Base-by-base conservation (phyloP, 1,140 invertebrate genomes). In the Penaeus indicus region DNA sequence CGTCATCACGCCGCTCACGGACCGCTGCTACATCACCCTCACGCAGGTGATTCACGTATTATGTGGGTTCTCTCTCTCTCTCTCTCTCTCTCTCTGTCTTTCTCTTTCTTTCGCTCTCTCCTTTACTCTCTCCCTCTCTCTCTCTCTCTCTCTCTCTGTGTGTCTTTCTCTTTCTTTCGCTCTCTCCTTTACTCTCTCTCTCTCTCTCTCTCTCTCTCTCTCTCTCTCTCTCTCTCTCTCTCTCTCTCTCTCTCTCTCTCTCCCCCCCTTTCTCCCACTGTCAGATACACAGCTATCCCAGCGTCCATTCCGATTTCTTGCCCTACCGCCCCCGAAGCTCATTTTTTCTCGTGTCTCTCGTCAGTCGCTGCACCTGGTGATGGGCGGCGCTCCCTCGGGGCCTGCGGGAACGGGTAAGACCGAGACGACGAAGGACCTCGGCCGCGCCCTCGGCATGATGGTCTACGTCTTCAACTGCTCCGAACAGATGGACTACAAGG, bases 391-490 rank as follows among this genome's bases (percentile, higher is more conserved):
- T 21, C 98, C 98, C 10, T 97, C 97, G 2, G 97, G 97, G 0
- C 98, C 98, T 19, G 97, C 98, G 19, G 97, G 97, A 72, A 99
- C 98, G 19, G 98, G 98, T 7, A 99, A 99, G 94, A 99, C 98
- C 0, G 98, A 99, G 93, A 99, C 98, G 0, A 99, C 98, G 0
- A 99, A 99, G 94, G 98, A 99, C 94, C 93, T 99, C 85, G 98
- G 98, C 60, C 94, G 97, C 92, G 97, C 98, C 61, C 94, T 99
- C 1, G 98, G 98, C 16, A 98, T 99, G 72, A 98, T 99, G 97
- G 98, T 99, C 0, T 99, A 99, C 92, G 98, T 99, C 3, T 99
- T 99, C 93, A 99, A 99, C 93, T 99, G 98, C 92, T 99, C 97
- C 4, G 97, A 99, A 92, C 98, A 99, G 94, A 99, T 99, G 98